A percentile compares a stretch with the other conserved stretches of the same genome.
Conservation (phyloP, 2,888 invertebrate genomes). For the Neoascia interrupta region DNA sequence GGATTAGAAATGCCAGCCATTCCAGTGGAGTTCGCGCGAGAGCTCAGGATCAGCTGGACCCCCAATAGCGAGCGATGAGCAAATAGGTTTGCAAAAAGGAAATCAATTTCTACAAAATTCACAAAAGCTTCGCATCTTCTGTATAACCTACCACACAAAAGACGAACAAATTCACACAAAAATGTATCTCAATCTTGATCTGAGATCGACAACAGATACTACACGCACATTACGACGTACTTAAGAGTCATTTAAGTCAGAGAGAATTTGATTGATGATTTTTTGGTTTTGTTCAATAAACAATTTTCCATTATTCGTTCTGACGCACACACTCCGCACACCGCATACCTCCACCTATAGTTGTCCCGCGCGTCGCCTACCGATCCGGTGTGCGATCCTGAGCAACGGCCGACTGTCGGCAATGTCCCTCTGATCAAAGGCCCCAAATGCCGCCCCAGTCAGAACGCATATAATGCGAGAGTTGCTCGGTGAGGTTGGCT, state of each 20-base stretch:
- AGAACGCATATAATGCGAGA: not conserved
- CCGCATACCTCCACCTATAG: not conserved
- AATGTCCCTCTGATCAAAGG: constrained; percentile 63
- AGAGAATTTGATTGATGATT: constrained; percentile 70
- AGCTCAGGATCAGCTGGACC: not conserved
- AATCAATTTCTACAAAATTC: constrained; percentile 41
- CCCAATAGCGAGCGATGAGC: not conserved
- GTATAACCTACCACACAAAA: constrained; percentile 1
- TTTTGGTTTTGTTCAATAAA: constrained; percentile 65
- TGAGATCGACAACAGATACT: constrained; percentile 37
- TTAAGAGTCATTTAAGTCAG: constrained; percentile 70
- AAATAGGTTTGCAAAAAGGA: constrained; percentile 2
- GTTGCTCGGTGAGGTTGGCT: constrained; percentile 15
- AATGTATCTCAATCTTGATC: constrained; percentile 30
- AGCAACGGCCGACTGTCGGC: constrained; percentile 24
- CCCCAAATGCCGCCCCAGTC: constrained; percentile 38
- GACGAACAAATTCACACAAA: constrained; percentile 1
- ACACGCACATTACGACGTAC: constrained; percentile 64
- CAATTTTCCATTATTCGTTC: constrained; percentile 68
- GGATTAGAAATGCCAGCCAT: constrained; percentile 66
- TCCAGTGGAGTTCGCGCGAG: too few species aligned
- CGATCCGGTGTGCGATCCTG: constrained; percentile 52
- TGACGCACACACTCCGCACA: constrained; percentile 61
- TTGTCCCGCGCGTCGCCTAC: constrained; percentile 55
- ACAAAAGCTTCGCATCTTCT: not conserved